These are phyloP conservation scores for Physocephala rufipes DNA, from an alignment of 2,888 invertebrate genomes.

Conservation along the genomic window DNA sequence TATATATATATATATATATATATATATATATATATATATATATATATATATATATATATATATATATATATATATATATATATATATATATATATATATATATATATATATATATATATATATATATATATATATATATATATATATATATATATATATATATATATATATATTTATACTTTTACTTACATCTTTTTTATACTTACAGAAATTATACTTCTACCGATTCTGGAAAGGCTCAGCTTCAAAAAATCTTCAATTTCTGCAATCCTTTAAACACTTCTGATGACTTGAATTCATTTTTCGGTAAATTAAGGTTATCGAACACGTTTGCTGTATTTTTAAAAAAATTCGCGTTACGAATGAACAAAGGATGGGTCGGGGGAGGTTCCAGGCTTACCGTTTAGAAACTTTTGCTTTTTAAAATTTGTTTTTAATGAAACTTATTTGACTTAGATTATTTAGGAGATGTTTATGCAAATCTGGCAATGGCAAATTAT, in stretches of 20 bases:
- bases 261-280: conserved; percentile 78
- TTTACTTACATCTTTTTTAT: too few species aligned
- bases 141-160: background rate
- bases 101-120: conserved; percentile 13
- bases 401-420: too few species aligned
- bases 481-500: conserved; percentile 94
- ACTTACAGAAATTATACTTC: conserved; percentile 57
- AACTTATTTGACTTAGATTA: conserved; percentile 66
- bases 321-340: too few species aligned
- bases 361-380: too few species aligned
- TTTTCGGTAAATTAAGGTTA: conserved; percentile 40
- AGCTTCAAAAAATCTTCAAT: conserved; percentile 77
- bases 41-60: conserved; percentile 9
- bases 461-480: conserved; percentile 77
- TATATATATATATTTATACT: conserved; percentile 14
- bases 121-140: conserved; percentile 9
- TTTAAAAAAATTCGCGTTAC: too few species aligned
- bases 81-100: conserved; percentile 12
- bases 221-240: conserved; percentile 74
- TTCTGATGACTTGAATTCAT: conserved; percentile 66
- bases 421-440: background rate
- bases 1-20: background rate
- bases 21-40: conserved; percentile 13
- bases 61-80: background rate
- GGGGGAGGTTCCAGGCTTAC: too few species aligned